Percentiles rank a stretch among this genome's conserved stretches.
phyloP scores from a whole-genome alignment of 2,888 invertebrate genomes.

The Agrilus cyanescens region DNA sequence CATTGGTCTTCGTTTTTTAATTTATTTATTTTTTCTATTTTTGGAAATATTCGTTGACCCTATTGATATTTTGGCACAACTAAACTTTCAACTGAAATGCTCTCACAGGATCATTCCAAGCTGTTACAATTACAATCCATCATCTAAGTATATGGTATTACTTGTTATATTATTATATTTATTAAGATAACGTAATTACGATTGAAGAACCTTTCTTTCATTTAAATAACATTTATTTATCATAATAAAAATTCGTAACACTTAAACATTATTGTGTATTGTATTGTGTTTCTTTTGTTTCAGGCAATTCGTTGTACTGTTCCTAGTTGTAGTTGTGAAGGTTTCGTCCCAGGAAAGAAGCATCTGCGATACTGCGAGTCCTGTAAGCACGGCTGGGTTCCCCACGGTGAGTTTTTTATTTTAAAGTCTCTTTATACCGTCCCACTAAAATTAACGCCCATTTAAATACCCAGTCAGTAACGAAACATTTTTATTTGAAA shows the following conservation, averaged over 20 bases:
- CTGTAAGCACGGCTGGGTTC: conserved; percentile 64
- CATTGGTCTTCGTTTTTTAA: too few relatives aligned
- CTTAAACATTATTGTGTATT: not conserved
- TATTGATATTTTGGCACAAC: not conserved
- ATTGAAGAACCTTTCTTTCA: not conserved
- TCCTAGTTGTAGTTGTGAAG: conserved; percentile 53
- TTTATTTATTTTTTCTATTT: not conserved
- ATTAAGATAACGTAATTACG: not conserved
- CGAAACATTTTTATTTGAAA: too few relatives aligned
- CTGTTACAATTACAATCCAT: too few relatives aligned
- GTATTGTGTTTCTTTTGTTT: conserved; percentile 25
- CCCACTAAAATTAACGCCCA: too few relatives aligned
- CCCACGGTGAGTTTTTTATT: conserved; percentile 51
- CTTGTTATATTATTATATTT: conserved; percentile 2
- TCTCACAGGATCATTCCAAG: not conserved
- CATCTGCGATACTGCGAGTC: conserved; percentile 56
- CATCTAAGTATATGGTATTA: too few relatives aligned
- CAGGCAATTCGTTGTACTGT: conserved; percentile 57
- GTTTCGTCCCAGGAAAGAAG: conserved; percentile 55
- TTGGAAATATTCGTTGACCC: too few relatives aligned
- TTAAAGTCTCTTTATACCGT: too few relatives aligned
- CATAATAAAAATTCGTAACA: not conserved
- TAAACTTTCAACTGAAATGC: not conserved
- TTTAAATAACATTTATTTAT: not conserved
- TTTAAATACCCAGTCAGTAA: too few relatives aligned